Conservation (phyloP, 2,797 vertebrate genomes). For the Phataginus tricuspis region DNA sequence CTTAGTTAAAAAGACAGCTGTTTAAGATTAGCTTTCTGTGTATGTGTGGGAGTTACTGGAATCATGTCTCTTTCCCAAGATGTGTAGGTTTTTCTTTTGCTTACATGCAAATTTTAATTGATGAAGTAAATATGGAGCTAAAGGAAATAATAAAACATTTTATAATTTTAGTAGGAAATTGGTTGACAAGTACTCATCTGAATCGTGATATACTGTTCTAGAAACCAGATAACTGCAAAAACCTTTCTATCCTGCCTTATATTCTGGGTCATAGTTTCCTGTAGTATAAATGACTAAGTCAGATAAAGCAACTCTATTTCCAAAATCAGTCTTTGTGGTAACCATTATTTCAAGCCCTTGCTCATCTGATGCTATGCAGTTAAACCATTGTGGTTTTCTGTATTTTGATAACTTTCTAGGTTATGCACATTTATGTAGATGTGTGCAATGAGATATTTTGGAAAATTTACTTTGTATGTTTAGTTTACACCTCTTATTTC, state of each 20-base stretch:
- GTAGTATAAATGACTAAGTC: constrained; percentile 71
- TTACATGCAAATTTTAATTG: constrained; percentile 76
- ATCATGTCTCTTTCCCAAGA: constrained; percentile 59
- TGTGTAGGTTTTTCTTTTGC: constrained; percentile 71
- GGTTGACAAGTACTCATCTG: constrained; percentile 64
- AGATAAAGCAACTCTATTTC: constrained; percentile 79
- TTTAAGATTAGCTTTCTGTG: constrained; percentile 62
- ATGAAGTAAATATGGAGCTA: constrained; percentile 73
- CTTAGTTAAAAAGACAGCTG: constrained; percentile 74
- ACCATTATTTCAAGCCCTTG: constrained; percentile 57
- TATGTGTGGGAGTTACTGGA: constrained; percentile 66
- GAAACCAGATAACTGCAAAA: constrained; percentile 74
- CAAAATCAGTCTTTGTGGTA: constrained; percentile 78
- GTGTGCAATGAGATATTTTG: neutral
- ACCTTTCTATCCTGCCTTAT: constrained; percentile 71
- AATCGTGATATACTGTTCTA: constrained; percentile 50
- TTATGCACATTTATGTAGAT: neutral
- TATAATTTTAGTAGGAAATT: constrained; percentile 77
- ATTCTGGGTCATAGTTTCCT: constrained; percentile 77
- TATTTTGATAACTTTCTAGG: constrained; percentile 5
- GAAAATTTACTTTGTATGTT: neutral
- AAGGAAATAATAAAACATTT: constrained; percentile 59
- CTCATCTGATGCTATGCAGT: constrained; percentile 53
- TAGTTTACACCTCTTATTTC: neutral
- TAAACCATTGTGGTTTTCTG: neutral